Conservation (phyloP, 2,113 vertebrate genomes). For the Raja brachyura region DNA sequence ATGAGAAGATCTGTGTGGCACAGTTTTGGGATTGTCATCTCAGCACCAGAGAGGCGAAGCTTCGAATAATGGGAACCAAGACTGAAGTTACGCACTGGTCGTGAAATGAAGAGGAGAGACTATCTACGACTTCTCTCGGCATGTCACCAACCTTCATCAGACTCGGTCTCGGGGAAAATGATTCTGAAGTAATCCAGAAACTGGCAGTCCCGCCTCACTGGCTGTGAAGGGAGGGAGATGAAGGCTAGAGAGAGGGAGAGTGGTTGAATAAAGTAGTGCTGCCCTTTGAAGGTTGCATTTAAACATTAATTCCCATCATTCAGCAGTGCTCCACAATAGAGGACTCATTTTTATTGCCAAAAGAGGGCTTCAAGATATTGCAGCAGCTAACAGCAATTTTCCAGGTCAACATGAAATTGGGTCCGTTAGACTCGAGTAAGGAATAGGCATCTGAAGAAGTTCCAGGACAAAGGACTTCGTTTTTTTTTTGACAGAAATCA, state of each 20-base stretch:
- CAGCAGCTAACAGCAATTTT: neutral
- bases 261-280: neutral
- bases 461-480: neutral
- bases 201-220: neutral
- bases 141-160: neutral
- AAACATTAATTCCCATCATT: neutral
- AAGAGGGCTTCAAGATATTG: neutral
- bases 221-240: neutral
- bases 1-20: neutral
- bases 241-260: neutral
- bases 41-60: neutral
- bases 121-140: neutral
- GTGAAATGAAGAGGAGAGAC: no score
- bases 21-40: neutral
- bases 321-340: neutral
- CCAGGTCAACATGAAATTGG: neutral
- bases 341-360: neutral
- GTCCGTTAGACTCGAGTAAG: no score
- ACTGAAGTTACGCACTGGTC: neutral
- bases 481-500: neutral
- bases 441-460: neutral
- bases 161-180: neutral
- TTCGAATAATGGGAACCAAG: neutral
- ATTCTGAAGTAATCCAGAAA: neutral
- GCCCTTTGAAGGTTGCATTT: neutral